Base-by-base conservation (phyloP, 2,797 vertebrate species). In the Argyrosomus regius region DNA sequence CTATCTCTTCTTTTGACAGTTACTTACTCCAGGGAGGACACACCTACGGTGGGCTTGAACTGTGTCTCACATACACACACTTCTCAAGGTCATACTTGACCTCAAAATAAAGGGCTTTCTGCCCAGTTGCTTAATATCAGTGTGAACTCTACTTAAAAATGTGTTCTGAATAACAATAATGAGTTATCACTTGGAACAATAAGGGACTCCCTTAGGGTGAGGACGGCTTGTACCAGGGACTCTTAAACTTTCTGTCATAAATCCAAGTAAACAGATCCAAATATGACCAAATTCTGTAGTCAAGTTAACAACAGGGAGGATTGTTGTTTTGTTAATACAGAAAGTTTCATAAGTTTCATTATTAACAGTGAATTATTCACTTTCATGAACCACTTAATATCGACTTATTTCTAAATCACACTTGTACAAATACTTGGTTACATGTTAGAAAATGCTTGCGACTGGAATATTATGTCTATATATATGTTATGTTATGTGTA, bases 1-100 rank as follows among this genome's bases (percentile, higher is more conserved):
- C 68, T 60, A 78, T 84, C 60, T 73, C 72, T 24, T 68, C 62
- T 62, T 75, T 20, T 77, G 75, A 84, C 63, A 54, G 46, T 75
- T 76, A 39, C 35, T 77, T 28, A 75, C 64, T 72, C 76, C 13
- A 53, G 53, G 72, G 43, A 77, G 35, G 64, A 80, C 74, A 82
- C 71, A 70, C 80, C 70, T 74, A 41, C 45, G n/a, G 10, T 11
- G 18, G 16, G 26, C 71, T 66, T 73, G 35, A 77, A 68, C 31
- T 66, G 67, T 41, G 62, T 84, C 58, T 60, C 49, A 39, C 49
- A n/a, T 57, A 16, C 20, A 49, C 39, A 41, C 35, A 24, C 14
- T 8, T 11, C 61, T 57, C 17, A 58, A 43, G 62, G 45, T 77
- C 66, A 82, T 16, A 26, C 64, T 26, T 56, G n/a, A 68, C 31